Conservation (phyloP, 35 echinoderm and acorn worm genomes). For the Stichopus chloronotus region DNA sequence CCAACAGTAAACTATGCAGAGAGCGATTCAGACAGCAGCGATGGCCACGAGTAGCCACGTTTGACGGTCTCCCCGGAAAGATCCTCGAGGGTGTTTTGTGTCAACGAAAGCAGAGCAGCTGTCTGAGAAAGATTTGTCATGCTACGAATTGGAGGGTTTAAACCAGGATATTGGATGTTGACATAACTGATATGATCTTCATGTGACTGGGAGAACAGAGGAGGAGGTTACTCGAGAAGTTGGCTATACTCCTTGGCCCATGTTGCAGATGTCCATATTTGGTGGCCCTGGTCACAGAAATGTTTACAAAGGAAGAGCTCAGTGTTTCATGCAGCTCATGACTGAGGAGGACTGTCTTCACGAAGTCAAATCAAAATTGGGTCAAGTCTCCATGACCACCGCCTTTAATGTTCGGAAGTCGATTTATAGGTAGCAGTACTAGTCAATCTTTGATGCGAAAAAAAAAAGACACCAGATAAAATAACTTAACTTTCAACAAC, state of each 20-base stretch:
- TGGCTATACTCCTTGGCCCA: not conserved
- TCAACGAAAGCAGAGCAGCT: not conserved
- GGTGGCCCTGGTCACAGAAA: no score
- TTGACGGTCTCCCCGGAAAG: not conserved
- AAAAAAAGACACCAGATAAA: no score
- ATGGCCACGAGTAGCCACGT: slow-evolving; percentile 47
- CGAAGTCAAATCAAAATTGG: no score
- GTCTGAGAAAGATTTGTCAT: not conserved
- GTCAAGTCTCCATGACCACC: no score
- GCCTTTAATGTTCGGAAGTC: no score
- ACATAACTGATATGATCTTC: not conserved
- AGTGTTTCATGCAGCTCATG: no score
- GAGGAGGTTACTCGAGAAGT: not conserved
- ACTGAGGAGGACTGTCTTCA: no score
- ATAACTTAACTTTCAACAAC: no score
- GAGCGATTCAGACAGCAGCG: slow-evolving; percentile 67
- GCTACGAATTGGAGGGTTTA: not conserved
- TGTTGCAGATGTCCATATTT: no score
- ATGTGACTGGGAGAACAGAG: not conserved
- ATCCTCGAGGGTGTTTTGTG: not conserved
- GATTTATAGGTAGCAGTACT: no score
- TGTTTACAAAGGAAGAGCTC: no score
- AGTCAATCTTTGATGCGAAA: no score
- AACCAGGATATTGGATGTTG: not conserved
- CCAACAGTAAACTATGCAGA: slow-evolving; percentile 58